phyloP scores from a whole-genome alignment of 2,797 vertebrate species.

The Hipposideros larvatus region DNA sequence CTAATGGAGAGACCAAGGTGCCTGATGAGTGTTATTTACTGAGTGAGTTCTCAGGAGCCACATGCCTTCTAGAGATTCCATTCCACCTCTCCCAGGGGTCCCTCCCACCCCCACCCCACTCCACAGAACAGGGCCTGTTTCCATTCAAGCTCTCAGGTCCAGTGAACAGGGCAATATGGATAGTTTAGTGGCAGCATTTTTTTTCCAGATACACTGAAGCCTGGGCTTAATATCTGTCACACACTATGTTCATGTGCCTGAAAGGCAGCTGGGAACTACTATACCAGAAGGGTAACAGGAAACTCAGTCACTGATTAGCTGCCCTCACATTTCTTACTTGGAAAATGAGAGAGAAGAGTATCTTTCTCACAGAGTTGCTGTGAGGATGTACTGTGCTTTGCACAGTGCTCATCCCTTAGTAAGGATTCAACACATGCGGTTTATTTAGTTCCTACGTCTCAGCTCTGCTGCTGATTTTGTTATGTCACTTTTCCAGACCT shows the following conservation, averaged over 20 bases:
- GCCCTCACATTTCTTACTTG: not conserved
- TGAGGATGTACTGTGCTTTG: not conserved
- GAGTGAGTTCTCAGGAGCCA: not conserved
- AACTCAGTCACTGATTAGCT: not conserved
- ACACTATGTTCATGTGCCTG: not conserved
- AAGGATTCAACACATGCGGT: not conserved
- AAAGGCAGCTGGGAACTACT: not conserved
- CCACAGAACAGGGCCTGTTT: not conserved
- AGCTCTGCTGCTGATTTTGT: not conserved
- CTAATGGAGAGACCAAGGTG: not conserved
- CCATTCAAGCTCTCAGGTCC: not conserved
- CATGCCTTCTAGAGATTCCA: not conserved
- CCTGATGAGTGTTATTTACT: not conserved
- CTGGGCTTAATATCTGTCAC: not conserved
- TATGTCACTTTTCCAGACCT: not conserved
- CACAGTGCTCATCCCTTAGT: not conserved
- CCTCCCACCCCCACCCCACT: not conserved
- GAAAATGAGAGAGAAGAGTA: not conserved
- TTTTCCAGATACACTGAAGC: not conserved
- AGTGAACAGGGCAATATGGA: too few relatives aligned
- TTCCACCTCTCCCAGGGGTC: accelerated
- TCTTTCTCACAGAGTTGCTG: not conserved
- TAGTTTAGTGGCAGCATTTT: not conserved
- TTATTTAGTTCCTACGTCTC: not conserved
- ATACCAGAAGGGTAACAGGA: too few relatives aligned